phyloP scores from a whole-genome alignment of 2,113 vertebrate species.

The Campylomormyrus tamandua region DNA sequence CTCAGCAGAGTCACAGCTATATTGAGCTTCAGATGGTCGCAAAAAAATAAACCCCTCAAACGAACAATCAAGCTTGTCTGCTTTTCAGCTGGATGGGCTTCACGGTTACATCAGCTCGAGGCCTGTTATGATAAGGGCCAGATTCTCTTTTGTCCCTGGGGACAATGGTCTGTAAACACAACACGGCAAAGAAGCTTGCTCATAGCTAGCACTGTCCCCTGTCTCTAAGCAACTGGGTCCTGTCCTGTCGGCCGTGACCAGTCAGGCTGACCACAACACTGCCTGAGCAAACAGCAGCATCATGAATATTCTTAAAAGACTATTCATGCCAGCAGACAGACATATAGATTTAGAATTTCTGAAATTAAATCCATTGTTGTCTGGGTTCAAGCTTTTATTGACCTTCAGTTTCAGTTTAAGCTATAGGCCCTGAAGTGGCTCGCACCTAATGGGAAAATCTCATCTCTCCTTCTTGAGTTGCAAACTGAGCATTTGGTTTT shows the following conservation, averaged over 20 bases:
- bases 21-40: not conserved
- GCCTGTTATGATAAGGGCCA: not conserved
- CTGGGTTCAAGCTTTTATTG: not conserved
- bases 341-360: not conserved
- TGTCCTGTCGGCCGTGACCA: not conserved
- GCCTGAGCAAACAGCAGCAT: conserved; percentile 9
- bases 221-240: conserved; percentile 14
- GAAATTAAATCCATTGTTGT: not conserved
- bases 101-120: conserved; percentile 9
- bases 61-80: not conserved
- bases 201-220: not conserved
- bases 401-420: not conserved
- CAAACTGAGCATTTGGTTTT: not conserved
- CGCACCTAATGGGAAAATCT: not conserved
- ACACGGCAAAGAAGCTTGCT: not conserved
- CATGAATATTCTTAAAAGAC: not conserved
- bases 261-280: not conserved
- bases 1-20: not conserved
- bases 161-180: conserved; percentile 22
- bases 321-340: not conserved
- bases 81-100: not conserved
- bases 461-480: not conserved
- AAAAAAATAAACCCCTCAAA: not conserved
- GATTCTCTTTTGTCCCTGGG: conserved; percentile 3
- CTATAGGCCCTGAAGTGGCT: not conserved